Evolutionary conservation across 2,797 vertebrate genomes (phyloP).

Genomic region (Alectoris magna): DNA sequence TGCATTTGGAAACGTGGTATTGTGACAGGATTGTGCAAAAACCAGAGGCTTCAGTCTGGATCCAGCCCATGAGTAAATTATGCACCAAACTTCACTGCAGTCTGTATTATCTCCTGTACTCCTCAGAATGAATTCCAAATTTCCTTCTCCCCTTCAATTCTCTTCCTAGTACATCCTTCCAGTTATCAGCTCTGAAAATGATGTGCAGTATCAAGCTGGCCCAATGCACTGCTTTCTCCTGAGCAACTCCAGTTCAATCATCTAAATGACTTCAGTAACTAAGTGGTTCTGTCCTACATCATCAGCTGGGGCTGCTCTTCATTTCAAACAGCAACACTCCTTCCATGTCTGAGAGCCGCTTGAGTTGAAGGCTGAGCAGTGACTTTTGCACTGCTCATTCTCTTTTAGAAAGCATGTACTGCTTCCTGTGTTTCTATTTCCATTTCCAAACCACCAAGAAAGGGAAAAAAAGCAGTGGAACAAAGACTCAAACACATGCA

Average conservation of each 20-base stretch:
- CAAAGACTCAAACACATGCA: background rate
- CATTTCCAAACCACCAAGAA: background rate
- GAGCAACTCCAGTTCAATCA: background rate
- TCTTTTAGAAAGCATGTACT: background rate
- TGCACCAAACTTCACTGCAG: background rate
- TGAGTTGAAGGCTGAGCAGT: background rate
- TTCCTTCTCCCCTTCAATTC: background rate
- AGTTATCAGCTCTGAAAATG: background rate
- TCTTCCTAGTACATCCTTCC: background rate
- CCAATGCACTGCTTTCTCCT: background rate
- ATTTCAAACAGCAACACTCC: background rate
- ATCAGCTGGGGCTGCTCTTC: background rate
- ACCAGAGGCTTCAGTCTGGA: accelerated
- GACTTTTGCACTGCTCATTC: background rate
- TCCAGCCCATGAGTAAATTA: background rate
- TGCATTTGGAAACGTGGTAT: background rate
- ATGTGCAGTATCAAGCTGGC: background rate
- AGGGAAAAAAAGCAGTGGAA: background rate
- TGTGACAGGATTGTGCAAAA: background rate
- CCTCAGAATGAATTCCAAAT: background rate
- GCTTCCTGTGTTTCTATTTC: background rate
- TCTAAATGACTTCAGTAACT: background rate
- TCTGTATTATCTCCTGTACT: background rate
- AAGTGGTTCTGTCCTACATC: background rate
- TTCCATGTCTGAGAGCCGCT: background rate